phyloP scores from a whole-genome alignment of 1,140 invertebrate species.

The Drosophila teissieri region DNA sequence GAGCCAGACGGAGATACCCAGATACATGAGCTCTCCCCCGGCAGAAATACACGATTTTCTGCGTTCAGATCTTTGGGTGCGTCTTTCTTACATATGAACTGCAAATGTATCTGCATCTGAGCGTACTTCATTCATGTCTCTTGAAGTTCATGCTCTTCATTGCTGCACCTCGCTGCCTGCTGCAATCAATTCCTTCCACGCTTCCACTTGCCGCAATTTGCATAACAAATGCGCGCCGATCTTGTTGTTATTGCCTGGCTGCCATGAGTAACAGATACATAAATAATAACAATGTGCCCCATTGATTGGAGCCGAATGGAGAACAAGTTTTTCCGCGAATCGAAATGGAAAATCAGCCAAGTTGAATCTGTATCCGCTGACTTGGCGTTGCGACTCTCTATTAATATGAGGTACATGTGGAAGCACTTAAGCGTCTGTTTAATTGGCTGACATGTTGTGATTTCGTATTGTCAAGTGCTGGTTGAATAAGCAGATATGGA shows the following conservation, averaged over 20 bases:
- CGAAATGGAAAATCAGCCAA: constrained; percentile 64
- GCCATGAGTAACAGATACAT: constrained; percentile 79
- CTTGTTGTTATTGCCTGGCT: constrained; percentile 52
- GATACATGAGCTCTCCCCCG: constrained; percentile 21
- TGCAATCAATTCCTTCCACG: constrained; percentile 59
- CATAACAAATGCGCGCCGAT: constrained; percentile 52
- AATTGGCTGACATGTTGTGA: constrained; percentile 81
- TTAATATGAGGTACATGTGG: constrained; percentile 38
- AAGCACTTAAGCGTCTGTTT: constrained; percentile 66
- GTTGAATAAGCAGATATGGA: constrained; percentile 15
- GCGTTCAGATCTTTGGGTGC: constrained; percentile 16
- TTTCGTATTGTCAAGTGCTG: constrained; percentile 67
- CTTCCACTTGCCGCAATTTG: constrained; percentile 67
- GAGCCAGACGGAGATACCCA: constrained; percentile 42
- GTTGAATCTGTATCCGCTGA: constrained; percentile 40
- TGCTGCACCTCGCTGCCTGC: constrained; percentile 26
- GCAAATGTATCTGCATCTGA: constrained; percentile 5
- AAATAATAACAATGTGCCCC: constrained; percentile 76
- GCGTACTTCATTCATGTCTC: constrained; percentile 51
- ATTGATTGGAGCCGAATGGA: constrained; percentile 63
- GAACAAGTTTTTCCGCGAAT: constrained; percentile 61
- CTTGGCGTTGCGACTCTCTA: constrained; percentile 37
- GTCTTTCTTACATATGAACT: constrained; percentile 4
- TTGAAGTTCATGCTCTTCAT: constrained; percentile 61
- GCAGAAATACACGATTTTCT: constrained; percentile 34